Conservation (phyloP, 1,140 invertebrate genomes). For the Berghia stephanieae region DNA sequence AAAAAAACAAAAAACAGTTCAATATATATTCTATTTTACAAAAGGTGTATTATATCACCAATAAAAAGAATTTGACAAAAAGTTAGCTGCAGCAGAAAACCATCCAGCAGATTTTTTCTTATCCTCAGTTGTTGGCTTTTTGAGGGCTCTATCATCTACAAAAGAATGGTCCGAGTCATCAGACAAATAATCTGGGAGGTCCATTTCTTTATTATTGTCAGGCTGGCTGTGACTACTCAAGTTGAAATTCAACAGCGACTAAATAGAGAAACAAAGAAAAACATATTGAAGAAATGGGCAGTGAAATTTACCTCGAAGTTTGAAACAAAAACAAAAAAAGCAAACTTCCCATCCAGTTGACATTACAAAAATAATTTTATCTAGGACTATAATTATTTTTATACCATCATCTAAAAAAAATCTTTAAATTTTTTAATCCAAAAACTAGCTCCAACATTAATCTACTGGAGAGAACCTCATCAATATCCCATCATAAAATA, state of each 20-base stretch:
- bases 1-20: too few species aligned
- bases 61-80: conserved; percentile 38
- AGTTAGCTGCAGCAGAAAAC: conserved; percentile 36
- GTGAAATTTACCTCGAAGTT: neutral
- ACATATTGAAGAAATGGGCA: neutral
- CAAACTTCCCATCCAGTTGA: neutral
- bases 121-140: conserved; percentile 17
- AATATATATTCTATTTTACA: too few species aligned
- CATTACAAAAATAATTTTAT: neutral
- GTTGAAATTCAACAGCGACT: conserved; percentile 33
- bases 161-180: conserved; percentile 24
- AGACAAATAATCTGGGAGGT: conserved; percentile 35
- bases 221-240: neutral
- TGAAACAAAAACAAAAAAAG: neutral
- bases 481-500: too few species aligned
- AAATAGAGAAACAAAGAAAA: conserved; percentile 8
- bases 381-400: too few species aligned
- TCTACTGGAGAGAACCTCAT: too few species aligned
- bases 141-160: conserved; percentile 32
- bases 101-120: conserved; percentile 29
- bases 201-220: conserved; percentile 25
- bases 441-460: too few species aligned
- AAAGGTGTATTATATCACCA: conserved; percentile 36
- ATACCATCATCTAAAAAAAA: too few species aligned
- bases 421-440: too few species aligned